Percentiles rank a stretch among this genome's conserved stretches.
phyloP scores from a whole-genome alignment of 1,140 invertebrate species.

The Drosophila biarmipes region DNA sequence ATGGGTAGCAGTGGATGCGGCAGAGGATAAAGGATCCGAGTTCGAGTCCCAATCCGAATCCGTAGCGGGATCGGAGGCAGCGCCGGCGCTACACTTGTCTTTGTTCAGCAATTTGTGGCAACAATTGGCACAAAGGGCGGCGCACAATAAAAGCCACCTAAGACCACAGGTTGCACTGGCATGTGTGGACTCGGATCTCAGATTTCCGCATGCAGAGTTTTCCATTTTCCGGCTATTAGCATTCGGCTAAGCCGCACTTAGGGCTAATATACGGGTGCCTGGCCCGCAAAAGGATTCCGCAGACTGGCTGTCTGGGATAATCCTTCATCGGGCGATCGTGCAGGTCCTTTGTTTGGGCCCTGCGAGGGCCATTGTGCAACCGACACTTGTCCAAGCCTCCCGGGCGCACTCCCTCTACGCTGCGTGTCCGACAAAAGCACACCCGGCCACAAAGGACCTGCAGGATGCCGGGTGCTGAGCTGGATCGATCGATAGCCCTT shows the following conservation, averaged over 20 bases:
- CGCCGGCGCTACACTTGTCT: slow-evolving; percentile 68
- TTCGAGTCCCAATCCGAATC: neutral
- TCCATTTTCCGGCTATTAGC: slow-evolving; percentile 61
- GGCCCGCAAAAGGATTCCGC: slow-evolving; percentile 10
- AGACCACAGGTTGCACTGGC: slow-evolving; percentile 12
- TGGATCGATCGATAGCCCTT: slow-evolving; percentile 38
- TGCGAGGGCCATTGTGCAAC: slow-evolving; percentile 68
- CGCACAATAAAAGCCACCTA: slow-evolving; percentile 72
- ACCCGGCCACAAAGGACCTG: slow-evolving; percentile 63
- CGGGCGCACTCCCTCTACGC: neutral
- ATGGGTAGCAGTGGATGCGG: slow-evolving; percentile 19
- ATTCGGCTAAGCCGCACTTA: slow-evolving; percentile 75
- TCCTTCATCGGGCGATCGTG: slow-evolving; percentile 74
- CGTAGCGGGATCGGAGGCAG: slow-evolving; percentile 29
- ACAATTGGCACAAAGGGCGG: slow-evolving; percentile 60
- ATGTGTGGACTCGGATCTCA: slow-evolving; percentile 34
- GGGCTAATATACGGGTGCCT: slow-evolving; percentile 37
- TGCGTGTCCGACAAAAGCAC: slow-evolving; percentile 57
- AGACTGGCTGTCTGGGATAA: slow-evolving; percentile 65
- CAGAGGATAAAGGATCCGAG: neutral
- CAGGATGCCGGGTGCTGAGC: slow-evolving; percentile 34
- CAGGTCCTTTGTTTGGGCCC: slow-evolving; percentile 63
- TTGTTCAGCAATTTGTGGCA: slow-evolving; percentile 67
- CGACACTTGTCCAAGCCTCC: slow-evolving; percentile 51
- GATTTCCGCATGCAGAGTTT: neutral